These are phyloP conservation scores for Prostheceraeus crozeri DNA, from an alignment of 2,888 invertebrate genomes.

Conservation along the genomic window DNA sequence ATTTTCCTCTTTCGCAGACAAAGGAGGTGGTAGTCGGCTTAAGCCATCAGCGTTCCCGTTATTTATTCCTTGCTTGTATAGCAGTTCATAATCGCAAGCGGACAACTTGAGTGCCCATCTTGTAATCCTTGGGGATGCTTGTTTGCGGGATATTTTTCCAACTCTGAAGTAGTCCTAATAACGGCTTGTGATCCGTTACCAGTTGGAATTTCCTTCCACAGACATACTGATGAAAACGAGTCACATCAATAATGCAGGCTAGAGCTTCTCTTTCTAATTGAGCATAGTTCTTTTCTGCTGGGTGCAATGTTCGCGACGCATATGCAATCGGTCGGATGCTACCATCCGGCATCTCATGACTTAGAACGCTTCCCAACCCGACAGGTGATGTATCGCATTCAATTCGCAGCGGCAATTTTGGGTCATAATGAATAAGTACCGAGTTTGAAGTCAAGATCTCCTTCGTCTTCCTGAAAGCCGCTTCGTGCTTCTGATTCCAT, in stretches of 20 bases:
- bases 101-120: no score
- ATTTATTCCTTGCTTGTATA: no score
- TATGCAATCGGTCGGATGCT: slow-evolving; percentile 4
- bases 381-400: slow-evolving; percentile 14
- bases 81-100: no score
- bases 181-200: slow-evolving; percentile 19
- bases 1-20: no score
- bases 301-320: slow-evolving; percentile 10
- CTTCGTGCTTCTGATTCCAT: background rate
- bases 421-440: slow-evolving; percentile 18
- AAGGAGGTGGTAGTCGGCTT: no score
- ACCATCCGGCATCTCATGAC: slow-evolving; percentile 29
- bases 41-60: no score
- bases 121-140: slow-evolving; percentile 19
- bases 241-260: slow-evolving; percentile 10
- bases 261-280: slow-evolving; percentile 12
- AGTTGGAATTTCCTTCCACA: slow-evolving; percentile 1
- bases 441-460: background rate
- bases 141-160: slow-evolving; percentile 11
- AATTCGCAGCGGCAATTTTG: background rate
- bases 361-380: slow-evolving; percentile 3
- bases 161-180: slow-evolving; percentile 18
- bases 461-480: slow-evolving; percentile 14
- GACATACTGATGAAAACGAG: background rate
- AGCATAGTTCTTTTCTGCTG: slow-evolving; percentile 16